A percentile compares a stretch with the other conserved stretches of the same genome.
Evolutionary conservation across 2,113 vertebrate species (phyloP).

Genomic region (Halichoerus grypus): DNA sequence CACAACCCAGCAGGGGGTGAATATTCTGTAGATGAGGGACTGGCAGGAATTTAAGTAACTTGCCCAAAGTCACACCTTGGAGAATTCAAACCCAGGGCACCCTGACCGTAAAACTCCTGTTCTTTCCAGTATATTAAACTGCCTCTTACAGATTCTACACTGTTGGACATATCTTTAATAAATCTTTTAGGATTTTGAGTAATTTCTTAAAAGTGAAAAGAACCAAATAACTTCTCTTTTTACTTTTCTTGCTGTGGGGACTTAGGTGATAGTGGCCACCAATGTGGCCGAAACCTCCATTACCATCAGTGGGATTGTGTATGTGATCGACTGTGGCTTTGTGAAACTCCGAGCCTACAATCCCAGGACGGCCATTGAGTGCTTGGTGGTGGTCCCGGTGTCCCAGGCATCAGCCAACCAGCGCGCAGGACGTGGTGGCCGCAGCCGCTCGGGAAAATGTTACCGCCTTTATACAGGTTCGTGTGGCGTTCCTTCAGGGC

Average conservation of each 20-base stretch:
- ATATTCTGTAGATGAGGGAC: neutral
- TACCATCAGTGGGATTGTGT: slow-evolving; percentile 94
- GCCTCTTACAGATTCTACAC: neutral
- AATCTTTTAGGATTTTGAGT: neutral
- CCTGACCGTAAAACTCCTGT: neutral
- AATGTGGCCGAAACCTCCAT: slow-evolving; percentile 99
- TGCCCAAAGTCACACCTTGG: neutral
- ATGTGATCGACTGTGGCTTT: slow-evolving; percentile 98
- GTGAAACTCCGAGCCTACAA: slow-evolving; percentile 98
- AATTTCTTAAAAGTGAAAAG: slow-evolving; percentile 42
- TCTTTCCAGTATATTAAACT: neutral
- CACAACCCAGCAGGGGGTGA: neutral
- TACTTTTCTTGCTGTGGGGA: neutral
- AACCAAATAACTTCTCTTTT: neutral
- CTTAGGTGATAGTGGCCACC: slow-evolving; percentile 97
- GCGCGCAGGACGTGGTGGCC: slow-evolving; percentile 95
- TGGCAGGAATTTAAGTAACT: neutral
- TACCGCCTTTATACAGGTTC: slow-evolving; percentile 97
- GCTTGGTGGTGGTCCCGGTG: slow-evolving; percentile 96
- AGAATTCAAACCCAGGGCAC: neutral
- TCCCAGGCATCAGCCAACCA: slow-evolving; percentile 98
- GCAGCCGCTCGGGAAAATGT: slow-evolving; percentile 96
- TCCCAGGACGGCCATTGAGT: slow-evolving; percentile 95
- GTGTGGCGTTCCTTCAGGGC: neutral
- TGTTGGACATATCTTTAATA: neutral